Percentiles rank a stretch among this genome's conserved stretches.
Conservation (phyloP, 1,140 invertebrate species). For the Gonioctena quinquepunctata region DNA sequence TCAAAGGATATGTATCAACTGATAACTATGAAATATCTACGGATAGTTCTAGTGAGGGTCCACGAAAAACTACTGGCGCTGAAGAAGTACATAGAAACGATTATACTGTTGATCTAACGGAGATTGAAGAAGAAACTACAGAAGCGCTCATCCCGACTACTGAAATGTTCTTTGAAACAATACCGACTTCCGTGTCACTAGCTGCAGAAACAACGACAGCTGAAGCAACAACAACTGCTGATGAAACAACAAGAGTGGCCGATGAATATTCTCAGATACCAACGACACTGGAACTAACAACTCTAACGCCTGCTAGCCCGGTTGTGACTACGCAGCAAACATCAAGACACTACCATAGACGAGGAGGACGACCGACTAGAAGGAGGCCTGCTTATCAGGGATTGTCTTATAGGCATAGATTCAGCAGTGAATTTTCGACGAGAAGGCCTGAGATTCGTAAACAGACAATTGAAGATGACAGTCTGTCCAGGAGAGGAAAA, state of each 20-base stretch:
- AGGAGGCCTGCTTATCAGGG: conserved; percentile 19
- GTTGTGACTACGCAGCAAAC: conserved; percentile 16
- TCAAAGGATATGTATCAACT: background rate
- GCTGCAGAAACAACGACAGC: background rate
- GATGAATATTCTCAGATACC: background rate
- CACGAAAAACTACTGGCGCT: background rate
- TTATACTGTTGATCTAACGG: background rate
- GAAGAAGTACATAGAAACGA: background rate
- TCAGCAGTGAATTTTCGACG: conserved; percentile 32
- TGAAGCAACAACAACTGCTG: background rate
- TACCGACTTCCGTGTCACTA: background rate
- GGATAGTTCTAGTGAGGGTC: background rate
- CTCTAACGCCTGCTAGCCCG: background rate
- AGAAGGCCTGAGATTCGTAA: conserved; percentile 3
- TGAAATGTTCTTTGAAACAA: background rate
- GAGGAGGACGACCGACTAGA: conserved; percentile 22
- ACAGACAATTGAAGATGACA: background rate
- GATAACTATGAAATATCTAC: background rate
- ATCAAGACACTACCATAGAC: conserved; percentile 8
- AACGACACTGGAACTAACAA: background rate
- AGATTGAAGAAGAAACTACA: background rate
- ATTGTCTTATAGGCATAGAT: conserved; percentile 32
- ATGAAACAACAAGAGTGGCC: background rate
- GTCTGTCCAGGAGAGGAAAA: background rate
- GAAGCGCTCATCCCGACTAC: background rate